Base-by-base conservation (phyloP, 2,888 invertebrate species). In the Horisme vitalbata region DNA sequence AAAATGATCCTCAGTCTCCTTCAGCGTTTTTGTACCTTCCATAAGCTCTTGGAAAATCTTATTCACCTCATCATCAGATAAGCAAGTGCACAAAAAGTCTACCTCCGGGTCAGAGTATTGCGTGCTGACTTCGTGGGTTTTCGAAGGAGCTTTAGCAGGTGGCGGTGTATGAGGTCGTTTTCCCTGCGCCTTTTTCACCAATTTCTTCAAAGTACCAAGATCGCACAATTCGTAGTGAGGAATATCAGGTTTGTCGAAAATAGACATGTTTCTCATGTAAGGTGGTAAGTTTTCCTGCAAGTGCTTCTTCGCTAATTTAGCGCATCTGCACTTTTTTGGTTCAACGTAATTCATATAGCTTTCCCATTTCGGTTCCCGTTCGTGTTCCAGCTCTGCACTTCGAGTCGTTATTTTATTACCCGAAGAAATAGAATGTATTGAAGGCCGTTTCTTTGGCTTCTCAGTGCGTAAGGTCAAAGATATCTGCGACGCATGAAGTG, bases 301-400 rank as follows among this genome's bases (percentile, higher is more conserved):
- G 60, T 79, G 69, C 54, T 83, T 83, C 54, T 83, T 84, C 2
- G 74, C 76, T 31, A 38, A 62, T 59, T 75, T 79, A 2, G 64
- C 56, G 56, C 87, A 86, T 27, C 55, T 53, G 36, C 84, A 87
- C 35, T 53, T 68, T 26, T 55, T 69, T 0, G 84, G 71, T 27
- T 65, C 47, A 1, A 79, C 52, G 33, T 71, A 82, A 30, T 74
- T 51, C 15, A 83, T 55, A 52, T 79, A 87, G 32, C 76, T 79
- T 4, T 79, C 73, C 68, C 73, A 75, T 63, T 84, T 85, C 2
- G 86, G 84, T 56, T 83, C 80, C 10, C 81, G 73, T 52, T 71
- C 65, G 38, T 82, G 78, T 5, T 55, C 35, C 10, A 82, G 50
- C 52, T 80, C 76, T 0, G 49, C 41, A 33, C 45, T 45, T 43